Evolutionary conservation across 2,797 vertebrate genomes (phyloP).

Genomic region (Peromyscus nudipes): DNA sequence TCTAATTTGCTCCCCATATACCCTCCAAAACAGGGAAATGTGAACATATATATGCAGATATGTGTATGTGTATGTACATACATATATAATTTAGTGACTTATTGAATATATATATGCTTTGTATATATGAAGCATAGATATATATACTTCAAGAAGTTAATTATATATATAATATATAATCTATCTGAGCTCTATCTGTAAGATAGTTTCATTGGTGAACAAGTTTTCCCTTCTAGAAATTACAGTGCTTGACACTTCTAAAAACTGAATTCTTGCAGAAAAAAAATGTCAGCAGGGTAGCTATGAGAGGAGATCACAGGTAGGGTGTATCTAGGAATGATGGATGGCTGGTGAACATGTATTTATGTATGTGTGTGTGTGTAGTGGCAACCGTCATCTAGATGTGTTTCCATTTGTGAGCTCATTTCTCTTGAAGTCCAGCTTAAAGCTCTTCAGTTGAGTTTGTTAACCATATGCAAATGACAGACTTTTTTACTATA

Average conservation of each 20-base stretch:
- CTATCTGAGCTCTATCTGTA: not conserved
- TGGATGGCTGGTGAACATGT: not conserved
- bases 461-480: not conserved
- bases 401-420: not conserved
- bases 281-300: not conserved
- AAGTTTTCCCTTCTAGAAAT: conserved; percentile 38
- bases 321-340: not conserved
- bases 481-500: not conserved
- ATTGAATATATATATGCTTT: no score
- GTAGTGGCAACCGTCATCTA: not conserved
- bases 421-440: not conserved
- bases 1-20: not conserved
- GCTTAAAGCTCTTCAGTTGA: not conserved
- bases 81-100: no score
- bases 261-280: conserved; percentile 17
- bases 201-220: not conserved
- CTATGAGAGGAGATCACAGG: not conserved
- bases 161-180: no score
- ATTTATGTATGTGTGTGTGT: no score
- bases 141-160: no score
- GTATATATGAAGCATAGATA: no score
- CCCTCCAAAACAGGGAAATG: not conserved
- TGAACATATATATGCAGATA: not conserved
- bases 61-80: not conserved
- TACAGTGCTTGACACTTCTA: conserved; percentile 1